Evolutionary conservation across 2,888 invertebrate genomes (phyloP), one percentile per base, ranked within the genome.

Genomic region (Rhagium mordax): DNA sequence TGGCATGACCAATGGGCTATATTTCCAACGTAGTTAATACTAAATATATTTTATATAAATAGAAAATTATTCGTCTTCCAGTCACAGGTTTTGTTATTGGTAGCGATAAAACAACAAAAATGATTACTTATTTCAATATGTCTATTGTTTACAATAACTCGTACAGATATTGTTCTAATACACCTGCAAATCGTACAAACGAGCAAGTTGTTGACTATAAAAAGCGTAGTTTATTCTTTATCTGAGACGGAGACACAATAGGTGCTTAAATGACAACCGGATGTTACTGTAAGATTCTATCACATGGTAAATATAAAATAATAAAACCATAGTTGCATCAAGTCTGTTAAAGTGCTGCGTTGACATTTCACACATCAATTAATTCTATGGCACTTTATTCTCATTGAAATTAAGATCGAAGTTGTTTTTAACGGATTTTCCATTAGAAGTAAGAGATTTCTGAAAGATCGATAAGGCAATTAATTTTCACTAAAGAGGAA

Each of bases 261-360:
- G 41, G 60, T 33, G 41, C 20, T 41, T 15, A 21, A 16, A 61
- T 33, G 47, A 41, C 33, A 61, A 61, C 60, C 60, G 60, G 60
- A 61, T 61, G 60, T 61, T 61, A 61, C 24, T 59, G n/a, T 18
- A 61, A 61, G 60, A 47, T 20, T 61, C 60, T n/a, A 61, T 61
- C 60, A 61, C 41, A 61, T 41, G 33, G 60, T 61, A 41, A 41
- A 61, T 61, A 61, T 41, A 20, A 61, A 41, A 61, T 41, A 61
- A 61, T 55, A 55, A 24, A 7, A 7, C 24, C 41, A 15, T 41
- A 4, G 41, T 41, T 41, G 41, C 41, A 7, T n/a, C 53, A 53
- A 13, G 53, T 53, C 13, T 13, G 53, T 53, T 24, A 20, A 53
- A 20, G 53, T 53, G 6, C 24, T n/a, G 53, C n/a, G 13, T 3